Conservation (phyloP, 2,113 vertebrate species). For the Alethe castanea region DNA sequence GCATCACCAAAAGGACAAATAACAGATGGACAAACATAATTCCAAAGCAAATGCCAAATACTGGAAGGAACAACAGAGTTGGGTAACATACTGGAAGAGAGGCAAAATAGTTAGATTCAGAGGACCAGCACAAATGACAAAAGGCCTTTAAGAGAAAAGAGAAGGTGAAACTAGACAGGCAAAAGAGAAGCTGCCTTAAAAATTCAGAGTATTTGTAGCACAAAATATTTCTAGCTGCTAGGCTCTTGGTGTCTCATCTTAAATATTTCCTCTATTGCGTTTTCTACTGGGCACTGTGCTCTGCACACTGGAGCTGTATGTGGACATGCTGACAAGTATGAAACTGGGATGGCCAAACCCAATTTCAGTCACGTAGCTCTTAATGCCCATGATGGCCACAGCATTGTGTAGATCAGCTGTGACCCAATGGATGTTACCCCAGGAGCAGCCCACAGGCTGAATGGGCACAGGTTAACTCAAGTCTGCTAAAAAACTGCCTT, state of each 20-base stretch:
- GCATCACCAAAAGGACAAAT: conserved; percentile 74
- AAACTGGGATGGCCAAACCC: background rate
- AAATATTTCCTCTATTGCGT: background rate
- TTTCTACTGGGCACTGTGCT: background rate
- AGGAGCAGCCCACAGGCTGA: background rate
- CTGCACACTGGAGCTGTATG: background rate
- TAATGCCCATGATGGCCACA: background rate
- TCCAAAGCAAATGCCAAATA: conserved; percentile 71
- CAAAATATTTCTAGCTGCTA: background rate
- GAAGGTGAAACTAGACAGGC: background rate
- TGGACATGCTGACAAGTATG: background rate
- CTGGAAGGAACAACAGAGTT: conserved; percentile 67
- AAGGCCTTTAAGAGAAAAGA: conserved; percentile 30
- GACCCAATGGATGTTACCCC: background rate
- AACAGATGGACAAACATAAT: conserved; percentile 79
- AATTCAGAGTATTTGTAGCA: background rate
- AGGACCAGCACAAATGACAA: conserved; percentile 8
- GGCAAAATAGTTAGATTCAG: conserved; percentile 53
- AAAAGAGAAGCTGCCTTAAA: background rate
- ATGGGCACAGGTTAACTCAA: background rate
- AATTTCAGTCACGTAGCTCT: background rate
- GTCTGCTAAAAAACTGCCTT: background rate
- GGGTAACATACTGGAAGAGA: conserved; percentile 60
- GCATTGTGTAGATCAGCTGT: background rate
- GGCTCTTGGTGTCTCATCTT: background rate